These are phyloP conservation scores for Astropecten irregularis DNA, from an alignment of 53 echinoderm and acorn worm genomes.

Conservation along the genomic window DNA sequence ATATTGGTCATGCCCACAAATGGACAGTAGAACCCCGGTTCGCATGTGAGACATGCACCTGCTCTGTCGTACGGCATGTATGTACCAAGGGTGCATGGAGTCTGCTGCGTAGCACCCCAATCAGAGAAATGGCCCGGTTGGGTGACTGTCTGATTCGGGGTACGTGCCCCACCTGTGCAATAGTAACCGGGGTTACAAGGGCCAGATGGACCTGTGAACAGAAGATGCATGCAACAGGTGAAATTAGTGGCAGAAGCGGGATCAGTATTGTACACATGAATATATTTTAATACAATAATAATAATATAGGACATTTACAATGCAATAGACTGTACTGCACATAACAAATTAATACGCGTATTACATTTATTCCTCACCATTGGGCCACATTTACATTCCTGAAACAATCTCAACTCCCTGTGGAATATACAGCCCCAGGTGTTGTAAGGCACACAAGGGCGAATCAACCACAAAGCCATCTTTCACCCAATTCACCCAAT, in stretches of 20 bases:
- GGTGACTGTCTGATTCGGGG: constrained; percentile 86
- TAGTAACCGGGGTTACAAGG: constrained; percentile 89
- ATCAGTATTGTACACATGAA: neutral
- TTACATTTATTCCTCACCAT: too few relatives aligned
- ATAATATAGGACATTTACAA: too few relatives aligned
- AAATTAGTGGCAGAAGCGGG: neutral
- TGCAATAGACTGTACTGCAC: too few relatives aligned
- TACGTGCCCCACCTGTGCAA: constrained; percentile 90
- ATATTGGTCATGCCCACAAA: constrained; percentile 81
- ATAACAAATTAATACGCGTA: too few relatives aligned
- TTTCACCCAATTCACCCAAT: too few relatives aligned
- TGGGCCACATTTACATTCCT: too few relatives aligned
- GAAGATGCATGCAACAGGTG: neutral
- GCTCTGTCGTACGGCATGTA: constrained; percentile 97
- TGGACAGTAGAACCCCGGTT: constrained; percentile 93
- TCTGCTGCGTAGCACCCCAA: constrained; percentile 80
- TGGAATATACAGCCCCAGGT: too few relatives aligned
- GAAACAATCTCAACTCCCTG: too few relatives aligned
- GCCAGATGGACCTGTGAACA: constrained; percentile 79
- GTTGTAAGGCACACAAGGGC: constrained; percentile 78
- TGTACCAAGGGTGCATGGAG: constrained; percentile 78
- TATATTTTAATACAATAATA: neutral
- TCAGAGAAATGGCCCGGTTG: constrained; percentile 90
- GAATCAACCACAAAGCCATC: too few relatives aligned
- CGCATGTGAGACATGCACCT: constrained; percentile 78